Base-by-base conservation (phyloP, 2,888 invertebrate genomes). In the Cyclophora punctaria region DNA sequence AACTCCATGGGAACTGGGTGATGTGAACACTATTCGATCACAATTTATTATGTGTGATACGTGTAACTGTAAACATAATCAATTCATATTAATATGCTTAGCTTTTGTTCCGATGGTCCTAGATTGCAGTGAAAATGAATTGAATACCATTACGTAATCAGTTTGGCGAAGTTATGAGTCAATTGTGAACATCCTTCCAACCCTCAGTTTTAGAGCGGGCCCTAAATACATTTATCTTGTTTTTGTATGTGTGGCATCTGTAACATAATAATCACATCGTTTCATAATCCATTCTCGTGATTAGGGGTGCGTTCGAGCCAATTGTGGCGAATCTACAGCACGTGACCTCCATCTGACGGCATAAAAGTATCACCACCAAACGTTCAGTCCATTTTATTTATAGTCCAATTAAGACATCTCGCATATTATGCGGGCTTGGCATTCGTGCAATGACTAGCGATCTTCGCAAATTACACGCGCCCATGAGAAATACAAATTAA, bases 341-440 rank as follows among this genome's bases (percentile, higher is more conserved):
- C 87, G 87, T 86, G 87, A 85, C 87, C 85, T 70, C 78, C 82
- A 84, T 86, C 85, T 80, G 78, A 67, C 64, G 67, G 73, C 71
- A 69, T 78, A 75, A 81, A 77, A 71, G 67, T 76, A 80, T 80
- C 79, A 75, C 75, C 78, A 75, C 71, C 62, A 65, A 72, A 76
- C 70, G 77, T 77, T 78, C 69, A 67, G 71, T 75, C 74, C 68
- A 69, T 69, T 72, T 80, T 82, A 82, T 83, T 85, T 84, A 82
- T 75, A 71, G 67, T 64, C 64, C 81, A 82, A 86, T 88, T 85
- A 85, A 83, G 79, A 71, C 75, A 69, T 80, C 73, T 70, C 71
- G 68, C 66, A 73, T 70, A 70, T 73, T 71, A 88, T 87, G 86
- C 87, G 87, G 87, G 87, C 60, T 4, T 49, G 51, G 41, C 56